These are phyloP conservation scores for Chelonus insularis DNA, from an alignment of 1,140 invertebrate genomes.

Conservation along the genomic window DNA sequence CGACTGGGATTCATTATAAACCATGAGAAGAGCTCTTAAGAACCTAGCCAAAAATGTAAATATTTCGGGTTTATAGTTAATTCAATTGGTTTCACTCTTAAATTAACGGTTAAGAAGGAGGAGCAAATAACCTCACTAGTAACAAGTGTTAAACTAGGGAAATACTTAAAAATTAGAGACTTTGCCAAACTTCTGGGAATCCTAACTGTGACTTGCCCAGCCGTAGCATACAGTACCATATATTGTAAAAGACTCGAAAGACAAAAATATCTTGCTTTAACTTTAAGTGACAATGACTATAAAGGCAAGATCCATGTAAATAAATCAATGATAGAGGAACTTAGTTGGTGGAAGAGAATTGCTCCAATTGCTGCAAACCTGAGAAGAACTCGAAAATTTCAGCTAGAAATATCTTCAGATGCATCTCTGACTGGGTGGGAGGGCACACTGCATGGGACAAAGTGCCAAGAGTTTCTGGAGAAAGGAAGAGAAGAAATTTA, in stretches of 20 bases:
- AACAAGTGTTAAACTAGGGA: not conserved
- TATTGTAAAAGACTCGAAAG: slow-evolving; percentile 1
- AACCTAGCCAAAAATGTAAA: not conserved
- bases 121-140: not conserved
- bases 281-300: not conserved
- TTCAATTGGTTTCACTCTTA: not conserved
- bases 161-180: not conserved
- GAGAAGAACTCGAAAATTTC: not conserved
- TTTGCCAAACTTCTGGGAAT: not conserved
- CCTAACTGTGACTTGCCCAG: slow-evolving; percentile 3
- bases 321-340: slow-evolving; percentile 7
- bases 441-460: not conserved
- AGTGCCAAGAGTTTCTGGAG: not conserved
- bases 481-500: not conserved
- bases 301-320: not conserved
- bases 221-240: slow-evolving; percentile 1
- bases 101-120: not conserved
- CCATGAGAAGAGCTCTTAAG: slow-evolving; percentile 1
- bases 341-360: not conserved
- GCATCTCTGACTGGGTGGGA: slow-evolving; percentile 4
- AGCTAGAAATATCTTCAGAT: slow-evolving; percentile 3
- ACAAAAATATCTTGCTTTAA: slow-evolving; percentile 5
- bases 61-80: slow-evolving; percentile 10
- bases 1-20: slow-evolving; percentile 12
- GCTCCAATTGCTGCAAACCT: not conserved